Evolutionary conservation across 2,888 invertebrate species (phyloP).

Genomic region (Branchipolynoe longqiensis): DNA sequence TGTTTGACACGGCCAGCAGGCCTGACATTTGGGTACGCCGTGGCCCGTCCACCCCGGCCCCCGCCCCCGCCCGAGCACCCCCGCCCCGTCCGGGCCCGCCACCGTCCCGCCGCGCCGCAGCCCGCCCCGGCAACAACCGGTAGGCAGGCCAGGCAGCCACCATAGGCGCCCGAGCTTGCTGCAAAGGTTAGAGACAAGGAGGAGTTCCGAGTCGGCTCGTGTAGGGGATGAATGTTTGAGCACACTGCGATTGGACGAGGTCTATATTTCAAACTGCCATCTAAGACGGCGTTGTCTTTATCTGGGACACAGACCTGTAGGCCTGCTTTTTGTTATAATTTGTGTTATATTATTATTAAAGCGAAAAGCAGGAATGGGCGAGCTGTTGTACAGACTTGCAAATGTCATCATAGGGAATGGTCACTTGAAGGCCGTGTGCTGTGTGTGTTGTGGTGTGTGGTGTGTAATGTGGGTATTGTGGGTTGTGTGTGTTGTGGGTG

Average conservation of each 20-base stretch:
- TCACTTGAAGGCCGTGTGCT: too few relatives aligned
- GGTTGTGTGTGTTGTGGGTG: too few relatives aligned
- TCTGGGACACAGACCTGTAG: too few relatives aligned
- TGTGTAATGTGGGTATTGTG: too few relatives aligned
- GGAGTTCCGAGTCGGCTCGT: not conserved
- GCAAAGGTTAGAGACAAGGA: conserved; percentile 30
- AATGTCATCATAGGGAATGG: too few relatives aligned
- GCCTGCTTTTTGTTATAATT: too few relatives aligned
- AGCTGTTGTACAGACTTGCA: conserved; percentile 14
- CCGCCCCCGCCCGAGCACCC: not conserved
- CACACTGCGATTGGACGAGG: conserved; percentile 7
- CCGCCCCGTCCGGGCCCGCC: not conserved
- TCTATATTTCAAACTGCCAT: conserved; percentile 38
- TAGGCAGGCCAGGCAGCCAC: not conserved
- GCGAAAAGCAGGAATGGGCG: not conserved
- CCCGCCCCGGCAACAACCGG: not conserved
- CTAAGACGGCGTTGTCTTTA: not conserved
- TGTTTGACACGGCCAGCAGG: conserved; percentile 19
- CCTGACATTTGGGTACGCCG: conserved; percentile 20
- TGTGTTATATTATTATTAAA: too few relatives aligned
- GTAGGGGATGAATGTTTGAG: conserved; percentile 13
- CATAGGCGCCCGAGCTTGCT: not conserved
- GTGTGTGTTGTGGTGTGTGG: too few relatives aligned
- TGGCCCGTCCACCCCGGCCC: not conserved
- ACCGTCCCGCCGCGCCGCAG: conserved; percentile 11